These are phyloP conservation scores for Ricordea florida DNA, from an alignment of 92 coral and sea anemone genomes.

Conservation along the genomic window DNA sequence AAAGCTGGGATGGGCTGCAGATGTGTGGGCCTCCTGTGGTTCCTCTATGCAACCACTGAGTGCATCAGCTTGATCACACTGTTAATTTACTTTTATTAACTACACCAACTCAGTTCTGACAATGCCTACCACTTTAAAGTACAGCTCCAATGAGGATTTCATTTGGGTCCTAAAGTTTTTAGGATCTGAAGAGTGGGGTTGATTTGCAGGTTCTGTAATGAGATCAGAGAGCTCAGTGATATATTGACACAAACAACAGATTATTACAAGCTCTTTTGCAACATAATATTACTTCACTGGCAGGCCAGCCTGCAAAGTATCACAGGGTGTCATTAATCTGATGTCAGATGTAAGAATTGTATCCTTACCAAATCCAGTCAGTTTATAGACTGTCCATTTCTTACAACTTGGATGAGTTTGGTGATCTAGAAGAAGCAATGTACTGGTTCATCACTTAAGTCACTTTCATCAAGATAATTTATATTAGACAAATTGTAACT, in stretches of 20 bases:
- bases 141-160: slow-evolving; percentile 44
- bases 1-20: no score
- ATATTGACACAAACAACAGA: no score
- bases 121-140: slow-evolving; percentile 64
- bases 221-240: no score
- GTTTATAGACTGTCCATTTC: slow-evolving; percentile 77
- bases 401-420: slow-evolving; percentile 69
- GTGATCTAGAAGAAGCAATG: slow-evolving; percentile 70
- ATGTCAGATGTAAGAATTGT: neutral
- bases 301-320: neutral
- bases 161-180: slow-evolving; percentile 47
- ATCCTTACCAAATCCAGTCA: slow-evolving; percentile 70
- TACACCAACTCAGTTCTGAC: no score
- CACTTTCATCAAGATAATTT: no score
- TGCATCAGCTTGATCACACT: no score
- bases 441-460: no score
- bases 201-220: slow-evolving; percentile 24
- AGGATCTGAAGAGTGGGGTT: slow-evolving; percentile 49
- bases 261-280: no score
- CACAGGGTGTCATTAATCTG: neutral
- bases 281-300: neutral
- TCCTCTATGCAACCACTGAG: no score
- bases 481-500: no score
- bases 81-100: no score
- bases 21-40: no score